Evolutionary conservation across 2,113 vertebrate species (phyloP), one percentile per base, ranked within the genome.

Genomic region (Nycticryphes semicollaris): DNA sequence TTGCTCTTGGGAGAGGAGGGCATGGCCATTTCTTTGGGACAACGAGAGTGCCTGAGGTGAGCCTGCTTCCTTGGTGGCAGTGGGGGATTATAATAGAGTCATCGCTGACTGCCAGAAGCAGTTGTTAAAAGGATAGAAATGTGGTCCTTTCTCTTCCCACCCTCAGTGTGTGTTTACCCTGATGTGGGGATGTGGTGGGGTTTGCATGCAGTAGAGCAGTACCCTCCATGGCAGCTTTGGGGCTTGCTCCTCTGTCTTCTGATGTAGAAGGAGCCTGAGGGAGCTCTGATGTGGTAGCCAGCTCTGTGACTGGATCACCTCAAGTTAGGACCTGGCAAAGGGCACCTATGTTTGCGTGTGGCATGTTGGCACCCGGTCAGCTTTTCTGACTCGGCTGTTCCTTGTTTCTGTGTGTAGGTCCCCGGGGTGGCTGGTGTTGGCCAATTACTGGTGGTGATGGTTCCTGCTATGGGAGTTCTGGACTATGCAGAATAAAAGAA

Each of bases 21-120:
- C 5, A 0, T 0, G 22, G 35, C 31, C 3, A 0, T 31, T 41
- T 27, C 50, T 6, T 2, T 1, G 1, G 51, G 35, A 43, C 17
- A 39, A 13, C 3, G 1, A 18, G 72, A 31, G 24, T 53, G 14
- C 1, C 8, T 15, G 77, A 62, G 41, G 35, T 48, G 64, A 31
- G n/a, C 37, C 53, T 43, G 51, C 24, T 9, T 57, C 20, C 13
- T 8, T 1, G 2, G 11, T 19, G 43, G 14, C 19, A 8, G 2
- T 0, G 8, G 41, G 35, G 27, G 50, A 3, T 23, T 51, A 4
- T 45, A 12, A 37, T 0, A 16, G 37, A 15, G 33, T 63, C 25
- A 24, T 3, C 23, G 2, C 18, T 16, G 33, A 28, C 45, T 47
- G 37, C 33, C 23, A 4, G n/a, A 47, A 53, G 16, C 3, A 22